Percentiles rank a stretch among this genome's conserved stretches.
phyloP scores from a whole-genome alignment of 2,113 vertebrate genomes.

The Mus pahari region DNA sequence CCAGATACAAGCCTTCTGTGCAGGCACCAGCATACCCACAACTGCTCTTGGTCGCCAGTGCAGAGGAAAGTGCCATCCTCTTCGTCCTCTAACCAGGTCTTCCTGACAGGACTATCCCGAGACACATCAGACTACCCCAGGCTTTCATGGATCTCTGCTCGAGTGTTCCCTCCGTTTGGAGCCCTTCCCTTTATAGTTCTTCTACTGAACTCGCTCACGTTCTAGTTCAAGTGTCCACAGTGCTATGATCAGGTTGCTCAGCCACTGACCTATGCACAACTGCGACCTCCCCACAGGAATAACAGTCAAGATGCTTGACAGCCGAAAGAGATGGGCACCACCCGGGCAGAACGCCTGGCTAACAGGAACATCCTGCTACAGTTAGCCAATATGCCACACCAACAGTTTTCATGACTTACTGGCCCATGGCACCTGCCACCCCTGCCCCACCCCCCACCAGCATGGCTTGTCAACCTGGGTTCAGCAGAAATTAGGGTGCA shows the following conservation, averaged over 20 bases:
- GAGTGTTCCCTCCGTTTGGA: neutral
- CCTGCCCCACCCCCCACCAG: too few species aligned
- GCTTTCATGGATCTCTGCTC: neutral
- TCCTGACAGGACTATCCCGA: neutral
- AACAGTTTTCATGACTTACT: neutral
- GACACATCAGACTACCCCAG: neutral
- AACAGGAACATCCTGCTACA: neutral
- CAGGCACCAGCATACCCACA: neutral
- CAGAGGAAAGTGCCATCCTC: neutral
- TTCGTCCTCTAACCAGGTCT: neutral
- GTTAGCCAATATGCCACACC: neutral
- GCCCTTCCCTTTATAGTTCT: neutral
- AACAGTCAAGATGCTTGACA: neutral
- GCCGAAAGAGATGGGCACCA: neutral
- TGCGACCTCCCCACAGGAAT: neutral
- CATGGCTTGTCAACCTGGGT: neutral
- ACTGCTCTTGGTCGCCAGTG: neutral
- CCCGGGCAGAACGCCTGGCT: neutral
- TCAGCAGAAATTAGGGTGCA: neutral
- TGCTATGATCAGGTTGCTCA: neutral
- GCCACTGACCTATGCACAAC: neutral
- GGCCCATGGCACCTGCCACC: too few species aligned
- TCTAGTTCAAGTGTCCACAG: conserved; percentile 19
- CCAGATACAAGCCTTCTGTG: neutral
- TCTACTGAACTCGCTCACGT: neutral